phyloP scores from a whole-genome alignment of 2,797 vertebrate species.

The Sternotherus odoratus region DNA sequence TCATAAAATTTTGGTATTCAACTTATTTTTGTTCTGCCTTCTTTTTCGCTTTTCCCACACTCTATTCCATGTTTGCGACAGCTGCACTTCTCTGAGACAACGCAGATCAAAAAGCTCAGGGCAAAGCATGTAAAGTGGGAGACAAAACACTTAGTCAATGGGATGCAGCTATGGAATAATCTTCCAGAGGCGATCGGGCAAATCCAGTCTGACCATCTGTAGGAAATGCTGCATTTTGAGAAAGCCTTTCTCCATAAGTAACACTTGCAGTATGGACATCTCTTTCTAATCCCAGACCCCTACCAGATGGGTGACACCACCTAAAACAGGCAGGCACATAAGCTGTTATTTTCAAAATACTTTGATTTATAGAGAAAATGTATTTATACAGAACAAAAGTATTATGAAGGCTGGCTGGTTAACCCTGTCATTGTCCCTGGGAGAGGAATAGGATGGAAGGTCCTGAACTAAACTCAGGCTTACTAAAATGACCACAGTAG shows the following conservation, averaged over 20 bases:
- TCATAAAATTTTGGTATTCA: background rate
- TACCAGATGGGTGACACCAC: background rate
- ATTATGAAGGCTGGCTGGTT: too few relatives aligned
- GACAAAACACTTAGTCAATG: background rate
- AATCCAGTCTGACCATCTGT: background rate
- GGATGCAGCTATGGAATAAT: background rate
- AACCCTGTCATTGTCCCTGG: too few relatives aligned
- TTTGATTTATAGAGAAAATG: too few relatives aligned
- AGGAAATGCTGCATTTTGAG: background rate
- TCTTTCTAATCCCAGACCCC: background rate
- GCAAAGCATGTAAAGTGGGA: background rate
- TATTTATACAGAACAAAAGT: too few relatives aligned
- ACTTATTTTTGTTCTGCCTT: background rate
- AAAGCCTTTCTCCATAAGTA: background rate
- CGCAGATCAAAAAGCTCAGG: background rate
- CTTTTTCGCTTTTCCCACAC: background rate
- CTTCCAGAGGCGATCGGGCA: background rate
- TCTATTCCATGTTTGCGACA: background rate
- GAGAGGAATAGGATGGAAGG: too few relatives aligned
- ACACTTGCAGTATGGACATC: rapidly evolving
- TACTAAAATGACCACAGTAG: too few relatives aligned
- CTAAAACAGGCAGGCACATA: background rate
- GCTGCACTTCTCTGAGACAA: background rate
- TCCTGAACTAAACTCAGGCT: too few relatives aligned
- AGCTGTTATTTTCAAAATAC: too few relatives aligned